Evolutionary conservation across 1,140 invertebrate species (phyloP).

Genomic region (Cepaea nemoralis): DNA sequence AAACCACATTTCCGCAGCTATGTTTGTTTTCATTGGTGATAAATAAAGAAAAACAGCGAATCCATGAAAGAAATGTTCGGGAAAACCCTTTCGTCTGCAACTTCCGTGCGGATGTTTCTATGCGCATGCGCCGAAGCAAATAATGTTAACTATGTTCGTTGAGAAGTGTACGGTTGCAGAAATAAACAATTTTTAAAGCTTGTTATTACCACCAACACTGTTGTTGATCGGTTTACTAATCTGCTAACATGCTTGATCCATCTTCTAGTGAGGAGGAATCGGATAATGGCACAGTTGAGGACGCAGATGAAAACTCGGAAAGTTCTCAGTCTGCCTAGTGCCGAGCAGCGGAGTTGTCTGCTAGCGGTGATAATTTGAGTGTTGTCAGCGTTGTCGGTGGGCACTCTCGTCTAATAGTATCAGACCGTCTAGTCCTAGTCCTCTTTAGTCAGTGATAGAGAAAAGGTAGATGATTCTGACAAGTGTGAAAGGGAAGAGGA

Average conservation of each 20-base stretch:
- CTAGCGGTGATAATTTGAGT: slow-evolving; percentile 73
- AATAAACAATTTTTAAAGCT: slow-evolving; percentile 1
- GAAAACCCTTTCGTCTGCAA: no score
- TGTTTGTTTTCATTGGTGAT: no score
- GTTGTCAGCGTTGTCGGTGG: slow-evolving; percentile 69
- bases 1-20: no score
- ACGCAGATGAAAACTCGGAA: slow-evolving; percentile 71
- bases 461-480: slow-evolving; percentile 68
- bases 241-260: slow-evolving; percentile 73
- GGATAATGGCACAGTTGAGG: slow-evolving; percentile 69
- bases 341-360: slow-evolving; percentile 70
- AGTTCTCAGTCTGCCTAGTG: slow-evolving; percentile 68
- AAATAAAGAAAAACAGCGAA: no score
- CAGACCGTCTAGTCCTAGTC: slow-evolving; percentile 85
- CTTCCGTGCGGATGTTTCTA: slow-evolving; percentile 14
- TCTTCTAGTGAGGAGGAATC: slow-evolving; percentile 74
- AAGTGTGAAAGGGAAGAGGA: slow-evolving; percentile 70
- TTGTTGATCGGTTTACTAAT: not conserved
- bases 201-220: not conserved
- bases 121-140: slow-evolving; percentile 50
- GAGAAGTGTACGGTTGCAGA: no score
- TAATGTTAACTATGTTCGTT: slow-evolving; percentile 31
- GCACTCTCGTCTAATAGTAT: slow-evolving; percentile 75
- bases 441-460: slow-evolving; percentile 85
- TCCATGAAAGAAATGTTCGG: no score